Base-by-base conservation (phyloP, 1,140 invertebrate genomes). In the Drosophila biarmipes region DNA sequence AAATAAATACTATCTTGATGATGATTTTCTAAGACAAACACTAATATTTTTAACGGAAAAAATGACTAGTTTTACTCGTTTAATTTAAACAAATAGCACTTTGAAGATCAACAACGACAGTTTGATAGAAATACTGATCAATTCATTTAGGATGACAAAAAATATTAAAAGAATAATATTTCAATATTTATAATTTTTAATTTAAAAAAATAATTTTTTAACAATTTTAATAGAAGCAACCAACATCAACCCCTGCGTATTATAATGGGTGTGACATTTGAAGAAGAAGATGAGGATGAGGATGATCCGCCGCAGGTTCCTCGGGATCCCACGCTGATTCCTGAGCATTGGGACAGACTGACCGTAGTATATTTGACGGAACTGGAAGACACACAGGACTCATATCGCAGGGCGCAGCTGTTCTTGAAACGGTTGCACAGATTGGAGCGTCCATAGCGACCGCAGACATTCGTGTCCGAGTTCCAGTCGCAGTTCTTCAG, bases 341-440 rank as follows among this genome's bases (percentile, higher is more conserved):
- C 51, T 1, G 82, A 67, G 38, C 81, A 86, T 15, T 49, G 42
- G 19, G 69, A 61, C 4, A 75, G 46, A 2, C 15, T 21, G 17
- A 75, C 71, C 0, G 54, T 0, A 1, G 78, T 87, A 46, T 86
- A 86, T 4, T 35, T n/a, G 10, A 49, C 24, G 11, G 54, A 55
- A 4, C 24, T 34, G 11, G 54, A 55, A 4, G 19, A 40, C 0
- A 68, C 19, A 11, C 81, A 86, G 8, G 38, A 24, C 11, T 64
- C 54, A 15, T 82, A 87, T 15, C 64, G 78, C 12, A 75, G n/a
- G 15, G 51, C 8, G 54, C 81, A 86, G 17, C 27, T 78, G 58
- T 86, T 86, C 27, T 6, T 46, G 57, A 86, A 86, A 14, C 78
- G 81, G 10, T 52, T 73, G 69, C 81, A 86, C 6, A 87, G 82